Conservation (phyloP, 1,140 invertebrate species). For the Nephotettix cincticeps region DNA sequence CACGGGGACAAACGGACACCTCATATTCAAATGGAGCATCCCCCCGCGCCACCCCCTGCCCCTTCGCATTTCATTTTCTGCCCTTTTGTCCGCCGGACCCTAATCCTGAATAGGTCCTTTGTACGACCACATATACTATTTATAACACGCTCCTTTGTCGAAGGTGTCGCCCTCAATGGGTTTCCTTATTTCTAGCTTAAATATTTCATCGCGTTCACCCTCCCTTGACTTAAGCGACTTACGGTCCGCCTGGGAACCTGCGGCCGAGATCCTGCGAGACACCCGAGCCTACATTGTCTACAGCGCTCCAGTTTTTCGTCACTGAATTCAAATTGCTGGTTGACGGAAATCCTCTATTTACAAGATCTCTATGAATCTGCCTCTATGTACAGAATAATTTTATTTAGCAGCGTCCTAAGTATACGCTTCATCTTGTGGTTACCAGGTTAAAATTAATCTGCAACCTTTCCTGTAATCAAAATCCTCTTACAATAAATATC, state of each 20-base stretch:
- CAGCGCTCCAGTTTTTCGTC: too few relatives aligned
- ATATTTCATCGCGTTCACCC: conserved; percentile 18
- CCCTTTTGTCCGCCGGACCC: conserved; percentile 20
- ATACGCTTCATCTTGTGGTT: too few relatives aligned
- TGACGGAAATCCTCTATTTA: too few relatives aligned
- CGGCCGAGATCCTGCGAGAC: too few relatives aligned
- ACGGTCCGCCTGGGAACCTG: neutral
- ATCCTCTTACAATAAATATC: too few relatives aligned
- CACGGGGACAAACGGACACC: conserved; percentile 15
- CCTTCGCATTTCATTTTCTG: conserved; percentile 11
- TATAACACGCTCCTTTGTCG: conserved; percentile 25
- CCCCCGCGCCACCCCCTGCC: neutral
- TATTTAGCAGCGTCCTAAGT: too few relatives aligned
- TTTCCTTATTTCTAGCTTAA: conserved; percentile 29
- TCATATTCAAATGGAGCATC: conserved; percentile 23
- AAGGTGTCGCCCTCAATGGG: conserved; percentile 26
- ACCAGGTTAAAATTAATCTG: too few relatives aligned
- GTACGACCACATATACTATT: conserved; percentile 25
- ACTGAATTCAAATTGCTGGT: too few relatives aligned
- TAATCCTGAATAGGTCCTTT: conserved; percentile 21
- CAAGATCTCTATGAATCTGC: too few relatives aligned
- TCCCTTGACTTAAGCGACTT: conserved; percentile 19
- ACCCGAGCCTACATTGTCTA: too few relatives aligned
- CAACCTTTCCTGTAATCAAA: too few relatives aligned
- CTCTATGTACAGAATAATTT: too few relatives aligned